Evolutionary conservation across 1,140 invertebrate species (phyloP).

Genomic region (Ctenoplectra terminalis): DNA sequence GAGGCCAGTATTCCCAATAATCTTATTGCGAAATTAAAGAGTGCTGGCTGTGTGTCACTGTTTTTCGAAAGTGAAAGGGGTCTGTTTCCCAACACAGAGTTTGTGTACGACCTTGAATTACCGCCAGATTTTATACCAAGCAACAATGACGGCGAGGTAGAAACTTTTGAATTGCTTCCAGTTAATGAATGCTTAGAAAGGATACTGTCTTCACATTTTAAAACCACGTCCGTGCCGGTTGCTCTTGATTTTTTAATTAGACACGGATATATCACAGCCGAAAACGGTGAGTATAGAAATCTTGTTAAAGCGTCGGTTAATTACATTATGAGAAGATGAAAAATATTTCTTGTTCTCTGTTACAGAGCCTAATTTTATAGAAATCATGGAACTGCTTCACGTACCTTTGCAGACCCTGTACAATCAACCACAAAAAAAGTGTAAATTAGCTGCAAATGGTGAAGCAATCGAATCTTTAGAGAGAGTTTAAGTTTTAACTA

Average conservation of each 20-base stretch:
- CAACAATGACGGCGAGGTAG: constrained; percentile 96
- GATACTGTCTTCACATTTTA: constrained; percentile 92
- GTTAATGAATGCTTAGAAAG: constrained; percentile 91
- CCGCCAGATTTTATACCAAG: constrained; percentile 94
- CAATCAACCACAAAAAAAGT: constrained; percentile 80
- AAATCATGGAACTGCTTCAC: constrained; percentile 93
- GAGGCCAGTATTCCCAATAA: constrained; percentile 93
- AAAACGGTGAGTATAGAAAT: constrained; percentile 88
- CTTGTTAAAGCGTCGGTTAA: not conserved
- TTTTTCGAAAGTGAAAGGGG: constrained; percentile 96
- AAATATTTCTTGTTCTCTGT: constrained; percentile 53
- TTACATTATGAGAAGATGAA: not conserved
- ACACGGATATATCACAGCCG: constrained; percentile 93
- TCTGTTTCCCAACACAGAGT: constrained; percentile 96
- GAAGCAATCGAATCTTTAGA: constrained; percentile 75
- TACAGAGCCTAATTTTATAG: constrained; percentile 91
- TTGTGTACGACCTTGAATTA: constrained; percentile 96
- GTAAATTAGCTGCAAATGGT: constrained; percentile 81
- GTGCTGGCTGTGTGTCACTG: constrained; percentile 93
- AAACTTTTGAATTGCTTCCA: constrained; percentile 92
- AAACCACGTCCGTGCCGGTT: constrained; percentile 95
- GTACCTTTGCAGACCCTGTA: constrained; percentile 91
- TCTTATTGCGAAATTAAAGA: constrained; percentile 89
- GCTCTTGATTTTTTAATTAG: constrained; percentile 95
- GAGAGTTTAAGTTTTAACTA: constrained; percentile 68